Evolutionary conservation across 2,113 vertebrate genomes (phyloP).

Genomic region (Phalacrocorax aristotelis): DNA sequence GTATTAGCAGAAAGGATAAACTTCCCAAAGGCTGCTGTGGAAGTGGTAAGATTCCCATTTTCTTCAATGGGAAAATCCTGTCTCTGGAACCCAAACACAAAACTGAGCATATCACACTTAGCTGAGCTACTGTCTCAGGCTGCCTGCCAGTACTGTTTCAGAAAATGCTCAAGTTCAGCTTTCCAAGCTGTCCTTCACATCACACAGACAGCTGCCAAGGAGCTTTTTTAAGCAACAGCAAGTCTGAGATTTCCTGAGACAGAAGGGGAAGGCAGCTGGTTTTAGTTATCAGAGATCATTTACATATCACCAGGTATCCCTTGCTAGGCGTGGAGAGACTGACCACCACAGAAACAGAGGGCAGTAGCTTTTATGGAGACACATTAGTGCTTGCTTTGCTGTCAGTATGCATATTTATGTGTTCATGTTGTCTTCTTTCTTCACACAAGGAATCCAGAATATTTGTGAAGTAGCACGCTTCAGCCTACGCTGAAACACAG

Average conservation of each 20-base stretch:
- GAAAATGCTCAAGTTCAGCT: constrained; percentile 19
- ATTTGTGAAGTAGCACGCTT: not conserved
- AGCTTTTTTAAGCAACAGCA: not conserved
- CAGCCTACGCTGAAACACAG: not conserved
- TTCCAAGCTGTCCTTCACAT: constrained; percentile 11
- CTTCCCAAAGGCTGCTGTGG: not conserved
- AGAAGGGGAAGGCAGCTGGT: not conserved
- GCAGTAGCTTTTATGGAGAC: not conserved
- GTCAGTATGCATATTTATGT: not conserved
- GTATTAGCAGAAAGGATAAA: not conserved
- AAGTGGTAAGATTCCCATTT: not conserved
- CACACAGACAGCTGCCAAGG: not conserved
- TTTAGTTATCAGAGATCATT: not conserved
- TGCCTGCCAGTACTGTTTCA: not conserved
- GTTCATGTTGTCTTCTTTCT: not conserved
- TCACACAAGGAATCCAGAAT: not conserved
- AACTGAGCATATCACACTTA: not conserved
- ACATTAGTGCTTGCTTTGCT: not conserved
- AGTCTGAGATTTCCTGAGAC: not conserved
- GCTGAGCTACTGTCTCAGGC: not conserved
- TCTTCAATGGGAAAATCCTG: not conserved
- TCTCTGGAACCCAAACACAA: not conserved
- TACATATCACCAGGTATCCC: not conserved
- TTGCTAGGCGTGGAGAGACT: not conserved
- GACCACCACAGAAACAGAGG: not conserved